phyloP scores from a whole-genome alignment of 2,113 vertebrate genomes.

The Mastomys coucha region DNA sequence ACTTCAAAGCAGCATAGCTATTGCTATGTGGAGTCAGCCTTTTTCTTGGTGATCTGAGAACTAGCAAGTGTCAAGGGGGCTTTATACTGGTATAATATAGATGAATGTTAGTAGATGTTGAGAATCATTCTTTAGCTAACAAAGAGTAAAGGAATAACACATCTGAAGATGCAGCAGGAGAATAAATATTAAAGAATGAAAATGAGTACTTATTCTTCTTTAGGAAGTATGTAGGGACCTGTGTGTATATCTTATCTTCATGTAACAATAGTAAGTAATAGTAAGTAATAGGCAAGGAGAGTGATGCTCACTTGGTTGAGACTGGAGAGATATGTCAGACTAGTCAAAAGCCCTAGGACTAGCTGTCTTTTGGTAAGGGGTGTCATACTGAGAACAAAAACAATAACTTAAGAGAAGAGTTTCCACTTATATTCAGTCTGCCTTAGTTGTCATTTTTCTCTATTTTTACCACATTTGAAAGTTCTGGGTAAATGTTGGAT shows the following conservation, averaged over 20 bases:
- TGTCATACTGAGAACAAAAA: background rate
- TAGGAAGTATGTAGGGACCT: background rate
- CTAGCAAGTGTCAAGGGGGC: background rate
- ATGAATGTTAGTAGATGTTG: background rate
- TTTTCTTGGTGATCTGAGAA: background rate
- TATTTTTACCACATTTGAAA: background rate
- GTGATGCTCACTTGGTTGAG: background rate
- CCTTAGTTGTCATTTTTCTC: background rate
- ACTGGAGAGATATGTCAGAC: background rate
- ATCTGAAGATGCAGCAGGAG: background rate
- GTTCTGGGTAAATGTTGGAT: background rate
- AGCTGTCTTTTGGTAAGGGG: background rate
- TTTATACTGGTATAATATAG: background rate
- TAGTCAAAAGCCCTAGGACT: background rate
- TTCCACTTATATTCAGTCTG: background rate
- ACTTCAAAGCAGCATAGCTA: background rate
- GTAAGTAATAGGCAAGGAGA: background rate
- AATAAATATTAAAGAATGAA: background rate
- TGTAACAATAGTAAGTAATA: too few species aligned
- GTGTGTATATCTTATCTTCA: background rate
- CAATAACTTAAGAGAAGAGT: background rate
- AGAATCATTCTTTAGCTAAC: background rate
- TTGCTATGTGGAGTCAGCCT: background rate
- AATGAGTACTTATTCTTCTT: background rate
- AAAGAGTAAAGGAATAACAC: background rate